Conservation (phyloP, 2,797 vertebrate species). For the Myripristis murdjan region DNA sequence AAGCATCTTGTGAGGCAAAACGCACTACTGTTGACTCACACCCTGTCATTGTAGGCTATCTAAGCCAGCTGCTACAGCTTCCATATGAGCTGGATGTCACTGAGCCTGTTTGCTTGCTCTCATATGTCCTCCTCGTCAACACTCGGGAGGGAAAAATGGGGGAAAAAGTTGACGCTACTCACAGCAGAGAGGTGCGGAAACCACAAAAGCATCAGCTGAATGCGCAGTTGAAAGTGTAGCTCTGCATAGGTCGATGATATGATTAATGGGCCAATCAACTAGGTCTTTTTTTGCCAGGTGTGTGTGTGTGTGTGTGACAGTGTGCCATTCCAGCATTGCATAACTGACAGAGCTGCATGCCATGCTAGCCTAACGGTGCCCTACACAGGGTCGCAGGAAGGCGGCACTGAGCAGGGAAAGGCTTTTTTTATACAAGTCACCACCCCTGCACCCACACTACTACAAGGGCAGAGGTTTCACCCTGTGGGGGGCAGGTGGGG, state of each 20-base stretch:
- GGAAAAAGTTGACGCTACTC: conserved; percentile 8
- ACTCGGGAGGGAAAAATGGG: conserved; percentile 1
- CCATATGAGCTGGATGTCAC: conserved; percentile 9
- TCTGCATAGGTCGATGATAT: conserved; percentile 11
- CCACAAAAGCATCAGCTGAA: conserved; percentile 33
- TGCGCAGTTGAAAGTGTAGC: conserved; percentile 1
- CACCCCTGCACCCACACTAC: conserved; percentile 8
- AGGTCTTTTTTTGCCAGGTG: conserved; percentile 7
- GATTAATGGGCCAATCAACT: conserved; percentile 36
- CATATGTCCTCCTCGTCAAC: conserved; percentile 29
- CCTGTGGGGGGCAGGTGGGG: neutral
- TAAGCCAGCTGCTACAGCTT: conserved; percentile 6
- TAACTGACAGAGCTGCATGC: conserved; percentile 35
- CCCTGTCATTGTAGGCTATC: conserved; percentile 3
- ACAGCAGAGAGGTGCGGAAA: conserved; percentile 21
- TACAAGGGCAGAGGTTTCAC: neutral
- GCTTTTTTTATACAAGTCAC: conserved; percentile 43
- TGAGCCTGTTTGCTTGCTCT: neutral
- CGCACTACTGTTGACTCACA: conserved; percentile 2
- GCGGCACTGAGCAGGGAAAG: neutral
- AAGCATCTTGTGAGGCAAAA: conserved; percentile 27
- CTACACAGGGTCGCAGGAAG: conserved; percentile 25
- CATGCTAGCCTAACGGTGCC: conserved; percentile 21
- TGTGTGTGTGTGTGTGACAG: conserved; percentile 2
- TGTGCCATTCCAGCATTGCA: conserved; percentile 38